phyloP scores from a whole-genome alignment of 2,888 invertebrate genomes.

The Macrosiphum euphorbiae region DNA sequence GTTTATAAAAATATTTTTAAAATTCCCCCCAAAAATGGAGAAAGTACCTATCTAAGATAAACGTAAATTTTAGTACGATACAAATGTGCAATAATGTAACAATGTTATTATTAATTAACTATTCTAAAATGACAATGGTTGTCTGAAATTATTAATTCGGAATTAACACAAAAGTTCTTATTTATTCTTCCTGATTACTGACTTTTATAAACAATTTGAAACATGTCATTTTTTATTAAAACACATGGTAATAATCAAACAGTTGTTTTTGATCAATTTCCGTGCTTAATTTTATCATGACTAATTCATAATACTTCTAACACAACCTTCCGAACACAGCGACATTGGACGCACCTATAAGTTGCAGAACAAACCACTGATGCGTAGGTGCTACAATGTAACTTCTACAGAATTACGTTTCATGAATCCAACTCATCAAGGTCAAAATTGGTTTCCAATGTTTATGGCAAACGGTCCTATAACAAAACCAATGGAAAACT shows the following conservation, averaged over 20 bases:
- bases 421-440: neutral
- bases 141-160: neutral
- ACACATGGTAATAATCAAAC: neutral
- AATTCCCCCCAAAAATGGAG: neutral
- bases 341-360: slow-evolving; percentile 51
- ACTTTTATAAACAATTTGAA: neutral
- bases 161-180: neutral
- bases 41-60: neutral
- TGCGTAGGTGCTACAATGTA: slow-evolving; percentile 23
- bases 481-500: neutral
- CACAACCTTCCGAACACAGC: neutral
- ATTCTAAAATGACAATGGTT: neutral
- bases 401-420: neutral
- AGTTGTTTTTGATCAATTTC: slow-evolving; percentile 14
- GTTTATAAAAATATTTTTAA: neutral
- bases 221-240: neutral
- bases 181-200: neutral
- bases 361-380: neutral
- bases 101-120: neutral
- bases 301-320: neutral
- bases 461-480: slow-evolving; percentile 11
- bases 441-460: slow-evolving; percentile 3
- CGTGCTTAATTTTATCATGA: neutral
- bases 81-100: neutral
- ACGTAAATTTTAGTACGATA: neutral